These are phyloP conservation scores for Orthonevra nobilis DNA, from an alignment of 2,888 invertebrate genomes.

Conservation along the genomic window DNA sequence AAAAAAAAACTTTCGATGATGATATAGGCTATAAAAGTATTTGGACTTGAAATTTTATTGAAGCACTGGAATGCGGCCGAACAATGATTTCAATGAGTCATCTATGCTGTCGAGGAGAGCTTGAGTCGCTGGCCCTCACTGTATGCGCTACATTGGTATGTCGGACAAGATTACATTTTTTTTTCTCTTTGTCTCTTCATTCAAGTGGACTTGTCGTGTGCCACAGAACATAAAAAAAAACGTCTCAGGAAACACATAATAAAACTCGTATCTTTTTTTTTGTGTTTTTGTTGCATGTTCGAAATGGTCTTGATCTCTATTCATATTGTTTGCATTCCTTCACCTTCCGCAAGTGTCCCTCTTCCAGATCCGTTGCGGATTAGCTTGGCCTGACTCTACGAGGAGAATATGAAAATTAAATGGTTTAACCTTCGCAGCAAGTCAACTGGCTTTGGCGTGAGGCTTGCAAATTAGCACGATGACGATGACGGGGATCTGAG, in stretches of 20 bases:
- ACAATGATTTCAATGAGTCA: conserved; percentile 68
- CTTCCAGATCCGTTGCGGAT: conserved; percentile 19
- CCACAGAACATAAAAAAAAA: conserved; percentile 21
- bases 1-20: conserved; percentile 21
- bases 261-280: no score
- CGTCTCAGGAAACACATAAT: conserved; percentile 2
- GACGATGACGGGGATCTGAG: not conserved
- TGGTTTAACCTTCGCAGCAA: conserved; percentile 38
- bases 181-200: conserved; percentile 12
- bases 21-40: conserved; percentile 53
- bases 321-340: conserved; percentile 16
- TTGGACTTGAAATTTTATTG: conserved; percentile 59
- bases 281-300: conserved; percentile 26
- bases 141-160: conserved; percentile 43
- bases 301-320: conserved; percentile 35
- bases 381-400: conserved; percentile 1
- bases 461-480: conserved; percentile 11
- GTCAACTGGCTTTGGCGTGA: conserved; percentile 39
- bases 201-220: conserved; percentile 62
- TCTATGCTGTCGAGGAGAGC: conserved; percentile 39
- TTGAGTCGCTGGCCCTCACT: conserved; percentile 3
- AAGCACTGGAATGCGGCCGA: conserved; percentile 62
- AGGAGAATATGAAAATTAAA: conserved; percentile 14
- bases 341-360: conserved; percentile 12
- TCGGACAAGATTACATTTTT: conserved; percentile 31